Conservation (phyloP, 2,113 vertebrate genomes). For the Protomyctophum bolini region DNA sequence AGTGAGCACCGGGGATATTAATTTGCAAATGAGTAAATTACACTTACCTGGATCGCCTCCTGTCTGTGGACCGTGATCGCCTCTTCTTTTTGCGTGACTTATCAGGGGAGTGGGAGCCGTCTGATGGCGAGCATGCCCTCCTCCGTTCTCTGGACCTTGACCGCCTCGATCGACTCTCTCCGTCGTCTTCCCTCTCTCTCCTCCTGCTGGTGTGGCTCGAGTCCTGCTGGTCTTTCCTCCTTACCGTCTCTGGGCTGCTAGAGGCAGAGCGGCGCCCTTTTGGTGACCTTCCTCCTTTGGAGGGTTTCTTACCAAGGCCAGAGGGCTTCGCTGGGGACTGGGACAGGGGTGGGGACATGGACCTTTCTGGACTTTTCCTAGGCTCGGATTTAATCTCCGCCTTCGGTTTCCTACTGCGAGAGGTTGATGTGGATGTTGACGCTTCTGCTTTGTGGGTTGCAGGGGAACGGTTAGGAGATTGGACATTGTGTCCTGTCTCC, state of each 20-base stretch:
- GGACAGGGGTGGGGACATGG: constrained; percentile 58
- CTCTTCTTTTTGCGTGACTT: constrained; percentile 68
- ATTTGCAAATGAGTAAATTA: neutral
- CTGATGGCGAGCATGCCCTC: constrained; percentile 73
- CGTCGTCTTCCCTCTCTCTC: constrained; percentile 59
- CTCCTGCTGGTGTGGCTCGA: constrained; percentile 20
- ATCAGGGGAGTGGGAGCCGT: constrained; percentile 75
- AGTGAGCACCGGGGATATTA: neutral
- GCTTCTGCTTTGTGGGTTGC: constrained; percentile 38
- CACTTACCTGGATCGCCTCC: constrained; percentile 52
- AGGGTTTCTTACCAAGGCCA: constrained; percentile 28
- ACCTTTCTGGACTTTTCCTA: constrained; percentile 72
- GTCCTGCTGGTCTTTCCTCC: constrained; percentile 55
- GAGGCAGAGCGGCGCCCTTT: constrained; percentile 72
- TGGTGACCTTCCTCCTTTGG: constrained; percentile 65
- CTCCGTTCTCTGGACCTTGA: constrained; percentile 76
- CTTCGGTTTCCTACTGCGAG: constrained; percentile 71
- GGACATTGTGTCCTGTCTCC: constrained; percentile 49
- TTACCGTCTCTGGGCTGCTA: constrained; percentile 76
- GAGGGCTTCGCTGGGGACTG: constrained; percentile 41
- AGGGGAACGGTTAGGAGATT: constrained; percentile 24
- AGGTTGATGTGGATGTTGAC: constrained; percentile 72
- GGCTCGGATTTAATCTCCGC: constrained; percentile 67
- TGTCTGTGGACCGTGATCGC: constrained; percentile 55
- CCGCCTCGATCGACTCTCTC: constrained; percentile 68